Conservation (phyloP, 1,140 invertebrate genomes). For the Diachasmimorpha longicaudata region DNA sequence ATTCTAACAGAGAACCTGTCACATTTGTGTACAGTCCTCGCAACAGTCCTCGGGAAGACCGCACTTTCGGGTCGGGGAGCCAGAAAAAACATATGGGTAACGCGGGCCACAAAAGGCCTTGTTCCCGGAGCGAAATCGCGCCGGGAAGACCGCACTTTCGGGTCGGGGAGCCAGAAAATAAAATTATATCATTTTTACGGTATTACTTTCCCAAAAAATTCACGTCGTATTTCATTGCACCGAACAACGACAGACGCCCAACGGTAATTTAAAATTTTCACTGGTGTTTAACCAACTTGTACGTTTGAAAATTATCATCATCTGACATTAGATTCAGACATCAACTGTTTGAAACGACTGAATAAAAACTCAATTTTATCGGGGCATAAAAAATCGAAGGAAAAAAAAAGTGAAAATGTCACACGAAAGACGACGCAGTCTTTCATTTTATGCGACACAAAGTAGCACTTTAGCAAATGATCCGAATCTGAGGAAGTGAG, state of each 20-base stretch:
- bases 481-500: constrained; percentile 47
- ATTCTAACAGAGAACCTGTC: no score
- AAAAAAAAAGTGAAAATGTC: constrained; percentile 35
- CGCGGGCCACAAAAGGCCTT: no score
- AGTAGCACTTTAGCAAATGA: constrained; percentile 64
- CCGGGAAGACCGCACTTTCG: no score
- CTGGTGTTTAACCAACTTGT: background rate
- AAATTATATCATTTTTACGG: constrained; percentile 21
- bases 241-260: background rate
- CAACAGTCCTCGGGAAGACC: no score
- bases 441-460: constrained; percentile 59
- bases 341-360: background rate
- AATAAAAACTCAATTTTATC: constrained; percentile 7
- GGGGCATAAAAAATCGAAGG: background rate
- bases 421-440: constrained; percentile 43
- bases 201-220: constrained; percentile 19
- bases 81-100: no score
- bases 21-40: no score
- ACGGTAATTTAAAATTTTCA: background rate
- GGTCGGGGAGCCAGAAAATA: no score
- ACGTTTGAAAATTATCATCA: background rate
- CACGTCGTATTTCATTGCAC: constrained; percentile 32
- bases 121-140: no score
- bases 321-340: no score
- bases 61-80: no score